These are phyloP conservation scores for Glareola pratincola DNA, from an alignment of 2,113 vertebrate genomes.

Conservation along the genomic window DNA sequence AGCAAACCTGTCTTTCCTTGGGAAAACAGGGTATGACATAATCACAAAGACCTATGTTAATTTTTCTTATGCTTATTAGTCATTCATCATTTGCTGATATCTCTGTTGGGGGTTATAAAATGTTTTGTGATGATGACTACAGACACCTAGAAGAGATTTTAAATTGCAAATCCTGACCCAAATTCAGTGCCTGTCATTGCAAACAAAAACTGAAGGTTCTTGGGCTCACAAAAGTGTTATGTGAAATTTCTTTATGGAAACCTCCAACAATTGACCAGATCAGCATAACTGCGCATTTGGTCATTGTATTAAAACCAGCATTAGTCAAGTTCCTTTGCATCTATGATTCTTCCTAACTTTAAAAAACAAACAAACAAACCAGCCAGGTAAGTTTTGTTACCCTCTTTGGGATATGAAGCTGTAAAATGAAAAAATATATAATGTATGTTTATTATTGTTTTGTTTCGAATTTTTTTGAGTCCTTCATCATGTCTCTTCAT, in stretches of 20 bases:
- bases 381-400: background rate
- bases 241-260: background rate
- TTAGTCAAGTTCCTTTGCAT: background rate
- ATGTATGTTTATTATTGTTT: background rate
- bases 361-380: background rate
- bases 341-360: background rate
- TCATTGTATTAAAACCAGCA: background rate
- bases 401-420: background rate
- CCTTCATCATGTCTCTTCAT: background rate
- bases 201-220: background rate
- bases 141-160: background rate
- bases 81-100: background rate
- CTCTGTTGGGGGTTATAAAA: background rate
- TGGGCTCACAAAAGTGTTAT: fast-evolving
- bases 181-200: background rate
- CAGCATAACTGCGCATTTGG: background rate
- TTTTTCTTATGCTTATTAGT: background rate
- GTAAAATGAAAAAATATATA: background rate
- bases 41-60: background rate
- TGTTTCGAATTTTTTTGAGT: background rate
- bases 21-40: background rate
- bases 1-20: background rate
- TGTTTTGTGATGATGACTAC: background rate
- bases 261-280: background rate
- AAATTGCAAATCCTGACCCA: background rate